These are phyloP conservation scores for Euplexia lucipara DNA, from an alignment of 2,888 invertebrate genomes.

Conservation along the genomic window DNA sequence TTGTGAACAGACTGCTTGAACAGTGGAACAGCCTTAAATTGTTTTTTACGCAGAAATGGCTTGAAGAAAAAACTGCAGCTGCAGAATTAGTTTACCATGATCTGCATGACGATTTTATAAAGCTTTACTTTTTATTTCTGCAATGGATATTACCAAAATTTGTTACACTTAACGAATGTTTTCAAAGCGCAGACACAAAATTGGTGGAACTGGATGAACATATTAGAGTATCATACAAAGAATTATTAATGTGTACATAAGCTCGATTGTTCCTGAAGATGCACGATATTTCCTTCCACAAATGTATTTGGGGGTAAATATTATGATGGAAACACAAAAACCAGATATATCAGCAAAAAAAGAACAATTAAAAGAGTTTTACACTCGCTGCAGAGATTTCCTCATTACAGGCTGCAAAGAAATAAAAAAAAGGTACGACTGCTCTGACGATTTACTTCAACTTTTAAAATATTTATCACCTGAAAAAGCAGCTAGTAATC, in stretches of 20 bases:
- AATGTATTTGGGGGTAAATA: slow-evolving; percentile 32
- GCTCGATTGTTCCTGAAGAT: slow-evolving; percentile 20
- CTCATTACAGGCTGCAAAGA: not conserved
- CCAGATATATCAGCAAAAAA: slow-evolving; percentile 19
- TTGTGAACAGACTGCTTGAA: slow-evolving; percentile 1
- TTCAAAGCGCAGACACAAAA: slow-evolving; percentile 19
- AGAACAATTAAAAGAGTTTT: slow-evolving; percentile 9
- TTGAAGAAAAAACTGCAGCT: not conserved
- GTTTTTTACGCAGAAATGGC: slow-evolving; percentile 2
- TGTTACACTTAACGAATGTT: slow-evolving; percentile 34
- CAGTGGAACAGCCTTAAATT: slow-evolving; percentile 6
- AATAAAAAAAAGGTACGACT: not conserved
- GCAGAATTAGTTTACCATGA: slow-evolving; percentile 16
- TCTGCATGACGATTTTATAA: slow-evolving; percentile 5
- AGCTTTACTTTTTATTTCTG: slow-evolving; percentile 14
- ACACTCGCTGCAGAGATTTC: not conserved
- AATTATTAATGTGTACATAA: slow-evolving; percentile 13
- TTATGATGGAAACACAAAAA: slow-evolving; percentile 25
- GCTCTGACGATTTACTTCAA: not conserved
- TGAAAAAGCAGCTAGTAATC: not conserved
- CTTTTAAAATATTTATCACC: not conserved
- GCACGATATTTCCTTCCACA: slow-evolving; percentile 13
- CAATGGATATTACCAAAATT: slow-evolving; percentile 37
- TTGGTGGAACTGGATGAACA: slow-evolving; percentile 20
- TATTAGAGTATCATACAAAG: slow-evolving; percentile 15